Base-by-base conservation (phyloP, 1,140 invertebrate species). In the Nasonia vitripennis region DNA sequence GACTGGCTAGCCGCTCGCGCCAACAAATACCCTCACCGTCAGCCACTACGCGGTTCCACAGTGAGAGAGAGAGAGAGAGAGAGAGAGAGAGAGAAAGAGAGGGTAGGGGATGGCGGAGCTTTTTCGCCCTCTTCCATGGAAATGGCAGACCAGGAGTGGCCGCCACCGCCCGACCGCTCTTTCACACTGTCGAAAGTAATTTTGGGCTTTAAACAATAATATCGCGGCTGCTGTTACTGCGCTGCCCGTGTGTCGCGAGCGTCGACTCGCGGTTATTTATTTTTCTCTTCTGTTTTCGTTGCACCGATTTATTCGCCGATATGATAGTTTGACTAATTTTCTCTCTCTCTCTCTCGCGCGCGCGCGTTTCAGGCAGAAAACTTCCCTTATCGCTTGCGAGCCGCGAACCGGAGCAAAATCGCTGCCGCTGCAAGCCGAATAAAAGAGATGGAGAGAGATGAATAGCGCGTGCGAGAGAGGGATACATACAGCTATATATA, bases 1-100 rank as follows among this genome's bases (percentile, higher is more conserved):
- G 92, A 93, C 92, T 93, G 93, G 92, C 91, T 93, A 92, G 92
- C 93, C 91, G 91, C 92, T 92, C 92, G 91, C 92, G 92, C 92
- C 91, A 92, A 93, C 92, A 93, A 93, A 92, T 92, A 92, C 91
- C 92, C 92, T 91, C 92, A 91, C 89, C 91, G 90, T 92, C 90
- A 90, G 88, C 90, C 90, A 88, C 91, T 88, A 88, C 89, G 88
- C 88, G 88, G 88, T 89, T 81, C 83, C 78, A 37, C 77, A 70
- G 75, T 27, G 37, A 71, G 17, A 6, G 31, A 27, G 73, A 45
- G 73, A 5, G 73, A 70, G 75, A 48, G 37, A 71, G 17, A 6
- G 31, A 23, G 73, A 68, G 75, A 45, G 37, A 70, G 17, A 5
- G 31, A 23, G 17, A 5, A 17, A 23, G 73, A 45, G 73, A 5